A percentile compares a stretch with the other conserved stretches of the same genome.
phyloP scores from a whole-genome alignment of 2,888 invertebrate genomes.

The Drosophila diplacantha region DNA sequence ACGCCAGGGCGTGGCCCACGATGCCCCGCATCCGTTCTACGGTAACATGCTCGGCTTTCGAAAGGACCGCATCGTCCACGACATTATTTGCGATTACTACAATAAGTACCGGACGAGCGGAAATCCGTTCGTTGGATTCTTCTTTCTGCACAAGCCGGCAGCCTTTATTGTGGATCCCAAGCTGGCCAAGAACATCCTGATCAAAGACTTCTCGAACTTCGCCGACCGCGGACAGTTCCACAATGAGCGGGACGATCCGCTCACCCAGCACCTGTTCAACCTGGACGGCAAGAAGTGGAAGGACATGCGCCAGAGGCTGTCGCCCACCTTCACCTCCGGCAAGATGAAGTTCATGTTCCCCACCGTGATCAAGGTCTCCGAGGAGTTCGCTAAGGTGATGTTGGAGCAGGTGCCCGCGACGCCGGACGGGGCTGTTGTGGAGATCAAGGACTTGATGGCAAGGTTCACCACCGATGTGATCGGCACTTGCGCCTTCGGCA shows the following conservation, averaged over 20 bases:
- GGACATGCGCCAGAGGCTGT: constrained; percentile 74
- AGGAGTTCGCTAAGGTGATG: constrained; percentile 50
- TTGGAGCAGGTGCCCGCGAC: constrained; percentile 38
- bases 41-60: constrained; percentile 49
- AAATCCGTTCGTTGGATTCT: constrained; percentile 61
- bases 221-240: constrained; percentile 72
- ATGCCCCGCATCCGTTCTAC: constrained; percentile 45
- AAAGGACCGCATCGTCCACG: constrained; percentile 38
- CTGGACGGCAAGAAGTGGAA: constrained; percentile 77
- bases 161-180: constrained; percentile 56
- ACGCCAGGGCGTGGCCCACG: constrained; percentile 46
- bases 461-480: constrained; percentile 79
- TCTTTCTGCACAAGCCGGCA: constrained; percentile 48
- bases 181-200: constrained; percentile 53
- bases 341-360: constrained; percentile 72
- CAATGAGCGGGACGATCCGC: constrained; percentile 75
- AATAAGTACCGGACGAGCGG: constrained; percentile 46
- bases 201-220: constrained; percentile 73
- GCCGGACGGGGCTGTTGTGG: constrained; percentile 58
- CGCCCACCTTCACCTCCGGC: constrained; percentile 74
- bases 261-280: constrained; percentile 72
- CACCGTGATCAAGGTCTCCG: constrained; percentile 47
- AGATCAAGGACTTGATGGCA: constrained; percentile 77
- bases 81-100: constrained; percentile 44
- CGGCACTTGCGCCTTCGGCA: constrained; percentile 78